Percentiles rank a stretch among this genome's conserved stretches.
These are phyloP conservation scores for Hymenopus coronatus DNA, from an alignment of 2,888 invertebrate species.

Conservation along the genomic window DNA sequence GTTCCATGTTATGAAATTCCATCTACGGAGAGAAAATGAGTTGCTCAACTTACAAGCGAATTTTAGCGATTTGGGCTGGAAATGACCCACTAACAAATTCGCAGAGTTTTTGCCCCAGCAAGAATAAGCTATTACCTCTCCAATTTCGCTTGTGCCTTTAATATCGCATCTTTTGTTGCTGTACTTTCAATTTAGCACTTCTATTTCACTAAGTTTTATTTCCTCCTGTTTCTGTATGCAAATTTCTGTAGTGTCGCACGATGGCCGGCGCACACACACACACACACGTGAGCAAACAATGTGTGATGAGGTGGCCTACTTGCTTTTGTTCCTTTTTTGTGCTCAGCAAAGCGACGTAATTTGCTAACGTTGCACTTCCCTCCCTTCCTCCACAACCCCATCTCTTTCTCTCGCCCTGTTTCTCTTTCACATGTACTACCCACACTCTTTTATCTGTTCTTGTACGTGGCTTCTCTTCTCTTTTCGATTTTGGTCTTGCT, in stretches of 20 bases:
- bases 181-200: background rate
- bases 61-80: no score
- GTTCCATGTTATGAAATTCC: no score
- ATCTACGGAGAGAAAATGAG: no score
- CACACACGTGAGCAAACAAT: background rate
- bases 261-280: background rate
- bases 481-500: background rate
- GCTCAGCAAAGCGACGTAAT: slow-evolving; percentile 4
- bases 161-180: background rate
- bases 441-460: background rate
- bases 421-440: background rate
- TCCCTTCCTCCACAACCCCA: background rate
- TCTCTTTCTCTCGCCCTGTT: background rate
- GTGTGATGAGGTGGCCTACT: background rate
- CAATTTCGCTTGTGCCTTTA: background rate
- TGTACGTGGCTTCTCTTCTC: background rate
- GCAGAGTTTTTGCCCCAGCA: no score
- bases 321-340: background rate
- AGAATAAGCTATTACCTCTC: background rate
- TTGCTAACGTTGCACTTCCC: background rate
- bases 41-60: no score
- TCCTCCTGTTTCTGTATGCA: background rate
- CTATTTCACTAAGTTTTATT: background rate
- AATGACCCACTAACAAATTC: no score
- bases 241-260: background rate